Evolutionary conservation across 2,797 vertebrate genomes (phyloP), one percentile per base, ranked within the genome.

Genomic region (Macroramphosus scolopax): DNA sequence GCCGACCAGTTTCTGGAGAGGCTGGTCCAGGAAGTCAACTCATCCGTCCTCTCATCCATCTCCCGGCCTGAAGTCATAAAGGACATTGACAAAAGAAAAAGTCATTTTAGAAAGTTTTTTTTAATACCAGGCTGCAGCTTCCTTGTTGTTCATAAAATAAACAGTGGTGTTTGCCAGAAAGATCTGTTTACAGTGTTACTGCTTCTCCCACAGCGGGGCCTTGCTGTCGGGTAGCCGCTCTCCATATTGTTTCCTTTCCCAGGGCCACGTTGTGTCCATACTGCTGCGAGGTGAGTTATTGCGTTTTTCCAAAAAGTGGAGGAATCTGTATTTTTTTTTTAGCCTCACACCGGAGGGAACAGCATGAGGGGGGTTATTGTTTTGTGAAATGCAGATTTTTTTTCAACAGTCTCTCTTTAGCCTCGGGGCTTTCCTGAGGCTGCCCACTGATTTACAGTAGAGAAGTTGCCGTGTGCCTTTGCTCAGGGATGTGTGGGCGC

Each of bases 351-450:
- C 65, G 2, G 28, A 63, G 74, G 72, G 42, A 74, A 51, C 26
- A 31, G 29, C 5, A 0, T 9, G 12, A 47, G 41, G 20, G 44
- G 20, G 25, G 52, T 52, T 53, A 62, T 57, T 68, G 51, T 75
- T 83, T 78, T 41, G 80, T 80, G 45, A 75, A 65, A 80, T 83
- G 67, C 75, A 78, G 77, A 76, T 68, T 68, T 73, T 68, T 73
- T 35, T 47, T 62, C 68, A 68, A 76, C 73, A 58, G 42, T 74
- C 56, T 66, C 48, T 32, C 45, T 55, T 70, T 55, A 62, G 67
- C 77, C 66, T 44, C 56, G 0, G 55, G 78, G 51, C 65, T 72
- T 45, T 68, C 69, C 69, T 59, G 10, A 59, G 75, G 82, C 77
- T 68, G 70, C 33, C 68, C 66, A 59, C 53, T 17, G 38, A 72